phyloP scores from a whole-genome alignment of 2,113 vertebrate species.

The Melanotaenia duboulayi region DNA sequence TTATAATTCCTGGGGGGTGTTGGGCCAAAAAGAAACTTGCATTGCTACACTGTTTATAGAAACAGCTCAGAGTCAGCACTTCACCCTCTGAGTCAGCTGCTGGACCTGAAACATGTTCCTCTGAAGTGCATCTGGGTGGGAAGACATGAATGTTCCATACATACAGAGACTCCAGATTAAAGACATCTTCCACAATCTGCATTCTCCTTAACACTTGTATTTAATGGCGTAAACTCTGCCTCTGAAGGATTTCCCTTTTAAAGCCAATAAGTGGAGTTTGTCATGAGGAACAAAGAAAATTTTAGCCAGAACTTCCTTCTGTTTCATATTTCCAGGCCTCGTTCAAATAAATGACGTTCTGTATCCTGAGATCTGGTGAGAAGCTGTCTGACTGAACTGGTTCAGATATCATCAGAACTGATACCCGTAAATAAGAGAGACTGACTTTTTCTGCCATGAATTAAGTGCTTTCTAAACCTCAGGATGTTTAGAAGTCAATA shows the following conservation, averaged over 20 bases:
- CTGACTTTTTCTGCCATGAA: constrained; percentile 12
- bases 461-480: constrained; percentile 1
- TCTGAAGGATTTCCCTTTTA: background rate
- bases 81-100: background rate
- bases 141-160: too few species aligned
- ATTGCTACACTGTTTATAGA: background rate
- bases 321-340: background rate
- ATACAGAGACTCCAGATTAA: too few species aligned
- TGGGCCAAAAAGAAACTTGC: too few species aligned
- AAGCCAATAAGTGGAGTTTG: background rate
- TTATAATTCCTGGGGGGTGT: background rate
- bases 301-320: background rate
- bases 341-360: background rate
- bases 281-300: background rate
- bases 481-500: constrained; percentile 7
- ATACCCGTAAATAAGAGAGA: constrained; percentile 24
- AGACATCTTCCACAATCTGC: too few species aligned
- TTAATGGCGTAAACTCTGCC: too few species aligned
- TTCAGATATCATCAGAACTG: too few species aligned
- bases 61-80: constrained; percentile 4
- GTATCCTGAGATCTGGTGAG: background rate
- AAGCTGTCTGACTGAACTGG: background rate
- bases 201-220: too few species aligned
- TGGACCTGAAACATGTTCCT: too few species aligned
- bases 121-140: too few species aligned